A percentile compares a stretch with the other conserved stretches of the same genome.
phyloP scores from a whole-genome alignment of 2,113 vertebrate genomes.

The Naja naja region DNA sequence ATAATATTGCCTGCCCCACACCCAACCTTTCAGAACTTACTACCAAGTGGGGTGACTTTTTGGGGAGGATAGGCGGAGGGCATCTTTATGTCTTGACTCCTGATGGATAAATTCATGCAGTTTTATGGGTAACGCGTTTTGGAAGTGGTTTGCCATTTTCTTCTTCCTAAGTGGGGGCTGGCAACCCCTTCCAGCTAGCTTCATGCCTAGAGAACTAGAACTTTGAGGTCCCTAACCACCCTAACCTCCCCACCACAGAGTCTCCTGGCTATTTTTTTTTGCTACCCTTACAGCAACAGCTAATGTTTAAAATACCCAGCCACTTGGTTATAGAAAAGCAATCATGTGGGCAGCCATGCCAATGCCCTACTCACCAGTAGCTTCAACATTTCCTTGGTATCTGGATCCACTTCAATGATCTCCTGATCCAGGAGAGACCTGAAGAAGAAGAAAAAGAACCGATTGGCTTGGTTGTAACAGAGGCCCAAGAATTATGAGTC shows the following conservation, averaged over 20 bases:
- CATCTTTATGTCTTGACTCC: background rate
- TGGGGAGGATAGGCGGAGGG: accelerated
- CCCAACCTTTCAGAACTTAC: no score
- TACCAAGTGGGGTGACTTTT: background rate
- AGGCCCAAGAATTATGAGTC: accelerated
- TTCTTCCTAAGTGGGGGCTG: background rate
- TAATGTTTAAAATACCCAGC: background rate
- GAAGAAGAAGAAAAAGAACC: accelerated
- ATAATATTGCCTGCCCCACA: no score
- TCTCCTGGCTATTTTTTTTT: background rate
- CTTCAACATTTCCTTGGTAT: constrained; percentile 98
- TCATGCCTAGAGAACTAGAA: background rate
- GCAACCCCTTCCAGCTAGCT: no score
- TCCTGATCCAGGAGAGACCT: constrained; percentile 96
- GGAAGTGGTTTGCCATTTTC: background rate
- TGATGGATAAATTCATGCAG: background rate
- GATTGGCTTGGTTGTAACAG: accelerated
- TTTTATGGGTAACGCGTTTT: background rate
- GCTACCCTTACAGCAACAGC: background rate
- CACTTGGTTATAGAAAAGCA: background rate
- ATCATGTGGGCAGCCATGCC: background rate
- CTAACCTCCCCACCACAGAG: background rate
- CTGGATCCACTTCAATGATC: constrained; percentile 93
- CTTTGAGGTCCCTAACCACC: background rate
- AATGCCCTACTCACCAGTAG: constrained; percentile 80